Conservation (phyloP, 2,888 invertebrate species). For the Pachliopta kotzebuea region DNA sequence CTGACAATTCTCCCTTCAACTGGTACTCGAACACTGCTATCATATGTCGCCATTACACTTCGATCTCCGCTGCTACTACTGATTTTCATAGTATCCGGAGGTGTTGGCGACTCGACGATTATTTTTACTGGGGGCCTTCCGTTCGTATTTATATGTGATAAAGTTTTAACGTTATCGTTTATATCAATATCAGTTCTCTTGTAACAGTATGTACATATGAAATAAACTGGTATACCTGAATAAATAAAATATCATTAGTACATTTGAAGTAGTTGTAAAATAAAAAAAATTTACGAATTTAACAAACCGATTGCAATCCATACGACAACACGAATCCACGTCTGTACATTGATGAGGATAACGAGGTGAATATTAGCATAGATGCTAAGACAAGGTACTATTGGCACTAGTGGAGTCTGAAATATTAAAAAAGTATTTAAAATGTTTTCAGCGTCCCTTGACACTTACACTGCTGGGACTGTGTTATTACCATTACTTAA, state of each 20-base stretch:
- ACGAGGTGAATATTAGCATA: conserved; percentile 92
- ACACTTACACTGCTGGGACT: too few species aligned
- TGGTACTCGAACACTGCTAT: conserved; percentile 36
- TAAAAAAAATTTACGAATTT: conserved; percentile 4
- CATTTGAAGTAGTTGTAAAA: neutral
- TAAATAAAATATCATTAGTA: conserved; percentile 33
- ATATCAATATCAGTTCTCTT: conserved; percentile 44
- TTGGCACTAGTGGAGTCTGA: conserved; percentile 91
- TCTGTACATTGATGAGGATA: conserved; percentile 87
- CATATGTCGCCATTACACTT: conserved; percentile 30
- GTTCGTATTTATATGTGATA: conserved; percentile 47
- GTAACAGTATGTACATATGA: conserved; percentile 57
- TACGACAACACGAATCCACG: conserved; percentile 91
- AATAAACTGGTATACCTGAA: conserved; percentile 66
- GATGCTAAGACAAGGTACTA: conserved; percentile 90
- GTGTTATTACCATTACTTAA: too few species aligned
- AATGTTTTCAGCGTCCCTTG: too few species aligned
- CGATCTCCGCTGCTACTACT: conserved; percentile 46
- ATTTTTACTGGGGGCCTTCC: conserved; percentile 66
- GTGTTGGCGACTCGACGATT: conserved; percentile 65
- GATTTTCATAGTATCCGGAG: conserved; percentile 56
- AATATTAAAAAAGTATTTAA: conserved; percentile 6
- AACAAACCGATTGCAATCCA: conserved; percentile 90
- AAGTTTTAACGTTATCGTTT: conserved; percentile 42
- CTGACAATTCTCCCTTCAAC: conserved; percentile 40